These are phyloP conservation scores for Myxocyprinus asiaticus DNA, from an alignment of 2,113 vertebrate genomes.

Conservation along the genomic window DNA sequence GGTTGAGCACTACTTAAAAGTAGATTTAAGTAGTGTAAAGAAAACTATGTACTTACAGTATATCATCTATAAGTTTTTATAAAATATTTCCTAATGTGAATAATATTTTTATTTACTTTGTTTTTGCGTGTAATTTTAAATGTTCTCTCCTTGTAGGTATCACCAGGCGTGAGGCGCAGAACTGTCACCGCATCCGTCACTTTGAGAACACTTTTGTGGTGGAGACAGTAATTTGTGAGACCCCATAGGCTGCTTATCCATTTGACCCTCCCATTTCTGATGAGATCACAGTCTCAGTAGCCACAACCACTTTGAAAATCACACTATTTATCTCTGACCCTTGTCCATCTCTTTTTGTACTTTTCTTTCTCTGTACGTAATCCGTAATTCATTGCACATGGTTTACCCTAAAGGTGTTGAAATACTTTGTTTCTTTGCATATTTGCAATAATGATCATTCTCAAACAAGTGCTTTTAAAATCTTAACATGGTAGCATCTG, in stretches of 20 bases:
- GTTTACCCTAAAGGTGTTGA: neutral
- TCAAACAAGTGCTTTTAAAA: neutral
- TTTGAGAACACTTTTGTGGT: slow-evolving; percentile 96
- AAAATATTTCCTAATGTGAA: no score
- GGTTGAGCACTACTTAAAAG: no score
- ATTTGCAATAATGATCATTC: slow-evolving; percentile 20
- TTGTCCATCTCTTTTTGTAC: neutral
- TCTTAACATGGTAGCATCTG: slow-evolving; percentile 19
- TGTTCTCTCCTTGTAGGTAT: slow-evolving; percentile 75
- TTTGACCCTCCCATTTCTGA: neutral
- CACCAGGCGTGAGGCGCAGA: slow-evolving; percentile 79
- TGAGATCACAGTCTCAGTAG: slow-evolving; percentile 20
- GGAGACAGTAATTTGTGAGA: slow-evolving; percentile 88
- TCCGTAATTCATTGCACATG: neutral
- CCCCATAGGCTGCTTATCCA: slow-evolving; percentile 19
- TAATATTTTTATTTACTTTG: no score
- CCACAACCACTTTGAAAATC: slow-evolving; percentile 11
- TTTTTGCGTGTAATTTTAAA: neutral
- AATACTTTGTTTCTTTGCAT: neutral
- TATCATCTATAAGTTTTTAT: no score
- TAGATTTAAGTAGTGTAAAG: no score
- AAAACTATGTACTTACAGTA: no score
- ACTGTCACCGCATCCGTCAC: slow-evolving; percentile 88
- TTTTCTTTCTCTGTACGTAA: neutral
- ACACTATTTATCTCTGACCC: neutral